Conservation (phyloP, 2,113 vertebrate genomes). For the Atherinomorus stipes region DNA sequence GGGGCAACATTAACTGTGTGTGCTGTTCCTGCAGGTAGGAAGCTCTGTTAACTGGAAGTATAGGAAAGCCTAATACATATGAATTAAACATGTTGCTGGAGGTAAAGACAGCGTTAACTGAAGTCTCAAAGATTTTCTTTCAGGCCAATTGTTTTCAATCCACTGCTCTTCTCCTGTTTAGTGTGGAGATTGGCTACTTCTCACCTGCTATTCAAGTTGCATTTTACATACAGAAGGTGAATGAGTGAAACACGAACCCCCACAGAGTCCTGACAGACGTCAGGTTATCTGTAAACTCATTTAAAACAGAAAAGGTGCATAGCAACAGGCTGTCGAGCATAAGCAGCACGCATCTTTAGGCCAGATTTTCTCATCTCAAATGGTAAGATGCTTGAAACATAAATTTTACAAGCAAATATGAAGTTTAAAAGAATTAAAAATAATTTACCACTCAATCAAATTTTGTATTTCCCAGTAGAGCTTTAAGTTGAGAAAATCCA, state of each 20-base stretch:
- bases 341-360: no score
- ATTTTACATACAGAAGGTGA: no score
- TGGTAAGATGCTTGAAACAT: neutral
- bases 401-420: neutral
- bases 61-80: no score
- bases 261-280: neutral
- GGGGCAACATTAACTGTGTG: no score
- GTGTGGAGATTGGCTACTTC: conserved; percentile 16
- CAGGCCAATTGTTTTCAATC: neutral
- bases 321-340: no score
- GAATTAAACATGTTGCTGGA: no score
- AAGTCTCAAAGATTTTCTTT: no score
- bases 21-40: neutral
- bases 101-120: no score
- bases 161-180: neutral
- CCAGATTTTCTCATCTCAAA: no score
- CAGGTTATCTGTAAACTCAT: neutral
- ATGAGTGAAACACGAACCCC: conserved; percentile 6
- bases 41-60: neutral
- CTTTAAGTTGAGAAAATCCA: neutral
- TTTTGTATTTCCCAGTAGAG: neutral
- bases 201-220: neutral
- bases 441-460: neutral
- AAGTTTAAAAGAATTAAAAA: neutral
- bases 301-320: neutral